Conservation (phyloP, 2,113 vertebrate genomes). For the Heterocephalus glaber region DNA sequence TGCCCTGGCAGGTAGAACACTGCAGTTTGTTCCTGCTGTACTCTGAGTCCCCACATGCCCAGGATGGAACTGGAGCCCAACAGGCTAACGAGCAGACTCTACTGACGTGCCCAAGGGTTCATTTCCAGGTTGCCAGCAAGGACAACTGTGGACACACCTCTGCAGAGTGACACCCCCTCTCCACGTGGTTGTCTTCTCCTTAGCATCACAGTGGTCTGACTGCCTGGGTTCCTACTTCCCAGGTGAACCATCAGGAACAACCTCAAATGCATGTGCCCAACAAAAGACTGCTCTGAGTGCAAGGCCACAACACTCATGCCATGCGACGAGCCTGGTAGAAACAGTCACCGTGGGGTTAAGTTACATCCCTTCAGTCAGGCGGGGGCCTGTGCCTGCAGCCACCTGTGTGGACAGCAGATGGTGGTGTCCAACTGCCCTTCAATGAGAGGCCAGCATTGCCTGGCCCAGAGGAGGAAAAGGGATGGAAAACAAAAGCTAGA, state of each 20-base stretch:
- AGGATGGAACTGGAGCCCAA: not conserved
- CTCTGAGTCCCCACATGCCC: not conserved
- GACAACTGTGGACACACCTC: not conserved
- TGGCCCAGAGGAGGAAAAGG: not conserved
- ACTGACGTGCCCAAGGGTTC: not conserved
- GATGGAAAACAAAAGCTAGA: not conserved
- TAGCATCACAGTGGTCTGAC: not conserved
- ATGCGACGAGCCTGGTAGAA: rapidly evolving
- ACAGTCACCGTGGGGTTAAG: not conserved
- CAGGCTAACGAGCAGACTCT: not conserved
- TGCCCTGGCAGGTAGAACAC: not conserved
- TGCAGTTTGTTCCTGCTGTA: rapidly evolving
- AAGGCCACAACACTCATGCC: not conserved
- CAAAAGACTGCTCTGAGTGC: not conserved
- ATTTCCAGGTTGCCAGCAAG: not conserved
- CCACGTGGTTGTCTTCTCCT: not conserved
- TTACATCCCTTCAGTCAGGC: rapidly evolving
- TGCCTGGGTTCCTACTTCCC: not conserved
- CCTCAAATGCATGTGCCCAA: not conserved
- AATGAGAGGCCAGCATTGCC: not conserved
- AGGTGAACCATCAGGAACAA: rapidly evolving
- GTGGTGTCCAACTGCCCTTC: not conserved
- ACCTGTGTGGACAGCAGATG: not conserved
- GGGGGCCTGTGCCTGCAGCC: rapidly evolving
- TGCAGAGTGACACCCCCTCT: not conserved